Conservation (phyloP, 1,140 invertebrate species). For the Proales similis region DNA sequence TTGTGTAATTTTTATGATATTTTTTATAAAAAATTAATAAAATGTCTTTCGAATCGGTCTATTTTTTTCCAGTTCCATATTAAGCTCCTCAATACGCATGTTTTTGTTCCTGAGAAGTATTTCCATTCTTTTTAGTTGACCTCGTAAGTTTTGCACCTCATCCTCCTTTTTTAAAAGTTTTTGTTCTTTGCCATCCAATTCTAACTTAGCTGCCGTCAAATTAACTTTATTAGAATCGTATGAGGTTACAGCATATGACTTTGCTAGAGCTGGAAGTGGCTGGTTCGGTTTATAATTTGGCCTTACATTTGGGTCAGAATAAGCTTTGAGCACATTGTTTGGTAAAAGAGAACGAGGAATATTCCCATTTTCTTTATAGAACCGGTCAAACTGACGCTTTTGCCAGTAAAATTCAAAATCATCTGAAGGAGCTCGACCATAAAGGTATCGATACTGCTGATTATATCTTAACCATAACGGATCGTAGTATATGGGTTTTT, state of each 20-base stretch:
- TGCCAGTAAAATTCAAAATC: slow-evolving; percentile 25
- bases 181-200: slow-evolving; percentile 21
- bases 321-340: no score
- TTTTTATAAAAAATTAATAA: slow-evolving; percentile 8
- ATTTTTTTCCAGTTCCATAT: slow-evolving; percentile 10
- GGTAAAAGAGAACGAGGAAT: not conserved
- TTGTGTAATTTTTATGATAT: no score
- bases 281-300: not conserved
- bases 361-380: slow-evolving; percentile 4
- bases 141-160: slow-evolving; percentile 1
- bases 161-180: slow-evolving; percentile 15
- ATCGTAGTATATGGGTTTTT: not conserved
- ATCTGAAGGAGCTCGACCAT: not conserved
- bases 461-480: slow-evolving; percentile 23
- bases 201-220: slow-evolving; percentile 29
- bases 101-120: slow-evolving; percentile 18
- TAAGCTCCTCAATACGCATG: slow-evolving; percentile 13
- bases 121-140: slow-evolving; percentile 33
- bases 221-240: not conserved
- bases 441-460: not conserved
- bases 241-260: slow-evolving; percentile 15
- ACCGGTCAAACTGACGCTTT: slow-evolving; percentile 14
- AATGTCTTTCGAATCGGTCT: slow-evolving; percentile 13
- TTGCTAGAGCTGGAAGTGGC: slow-evolving; percentile 3
- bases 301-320: not conserved